Base-by-base conservation (phyloP, 1,140 invertebrate genomes). In the Drosophila oshimai region DNA sequence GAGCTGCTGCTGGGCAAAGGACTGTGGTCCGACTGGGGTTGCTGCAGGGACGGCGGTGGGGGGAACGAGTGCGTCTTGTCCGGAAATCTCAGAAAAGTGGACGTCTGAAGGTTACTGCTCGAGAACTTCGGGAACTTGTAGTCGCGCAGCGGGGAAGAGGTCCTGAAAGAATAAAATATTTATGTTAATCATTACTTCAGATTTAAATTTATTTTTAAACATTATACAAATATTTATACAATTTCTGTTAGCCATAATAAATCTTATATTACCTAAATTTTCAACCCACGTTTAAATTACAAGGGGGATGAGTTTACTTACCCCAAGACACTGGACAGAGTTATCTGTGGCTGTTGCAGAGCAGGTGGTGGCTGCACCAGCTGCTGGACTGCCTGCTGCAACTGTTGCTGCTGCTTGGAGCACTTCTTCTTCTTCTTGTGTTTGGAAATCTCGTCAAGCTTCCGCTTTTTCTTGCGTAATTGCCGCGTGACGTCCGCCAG, bases 401-500 rank as follows among this genome's bases (percentile, higher is more conserved):
- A 58, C 9, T 64, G 75, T 20, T 39, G 47, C 29, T 69, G 67
- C 17, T 61, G 62, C 61, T 90, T 90, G 34, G 77, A 86, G 49
- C 77, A 87, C 74, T 89, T 89, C 62, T 88, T 88, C 58, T 90
- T 90, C 26, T 90, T 89, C 44, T 89, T 90, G 34, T 79, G 81
- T 62, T 90, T 90, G 55, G 92, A 93, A 13, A 98, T 91, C 65
- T 95, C 95, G 28, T 94, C 94, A 2, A 97, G 90, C 90, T 97
- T 96, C 45, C 93, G 94, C 89, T 97, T 95, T 87, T 96, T 97
- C 77, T 97, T 96, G 60, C 94, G 94, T 86, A 96, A 97, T 73
- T 96, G 94, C 37, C 94, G 92, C 76, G 97, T 95, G 24, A 98
- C 92, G 31, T 97, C 95, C 0, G 96, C 95, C 51, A 97, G 84